Conservation (phyloP, 37 sponge, comb jelly and placozoan species). For the Cladorhizidae sp. region DNA sequence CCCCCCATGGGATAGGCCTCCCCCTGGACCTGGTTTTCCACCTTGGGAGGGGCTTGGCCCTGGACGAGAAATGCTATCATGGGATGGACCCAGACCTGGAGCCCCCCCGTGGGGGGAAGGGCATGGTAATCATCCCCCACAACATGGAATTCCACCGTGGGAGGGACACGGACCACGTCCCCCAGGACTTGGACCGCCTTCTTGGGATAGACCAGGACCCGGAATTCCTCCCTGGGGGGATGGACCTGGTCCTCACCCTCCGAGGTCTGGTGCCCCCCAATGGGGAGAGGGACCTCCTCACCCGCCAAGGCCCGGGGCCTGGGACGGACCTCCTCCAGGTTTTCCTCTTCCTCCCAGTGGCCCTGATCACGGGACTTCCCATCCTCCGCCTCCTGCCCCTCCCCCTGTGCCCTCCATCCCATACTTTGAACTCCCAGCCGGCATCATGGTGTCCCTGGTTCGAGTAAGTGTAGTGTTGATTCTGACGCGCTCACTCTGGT, state of each 20-base stretch:
- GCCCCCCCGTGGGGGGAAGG: too few species aligned
- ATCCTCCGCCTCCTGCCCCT: constrained; percentile 39
- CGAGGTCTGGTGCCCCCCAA: constrained; percentile 5
- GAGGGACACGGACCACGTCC: too few species aligned
- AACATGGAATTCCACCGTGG: too few species aligned
- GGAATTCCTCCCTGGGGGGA: not conserved
- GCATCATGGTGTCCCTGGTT: constrained; percentile 85
- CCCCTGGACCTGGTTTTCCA: constrained; percentile 20
- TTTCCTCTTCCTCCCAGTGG: constrained; percentile 28
- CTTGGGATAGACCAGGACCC: not conserved
- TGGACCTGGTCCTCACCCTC: not conserved
- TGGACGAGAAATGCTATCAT: constrained; percentile 1
- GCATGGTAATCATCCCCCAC: too few species aligned
- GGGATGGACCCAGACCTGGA: too few species aligned
- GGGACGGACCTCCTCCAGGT: constrained; percentile 5
- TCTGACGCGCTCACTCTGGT: too few species aligned
- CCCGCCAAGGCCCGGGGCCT: constrained; percentile 1
- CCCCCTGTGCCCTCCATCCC: constrained; percentile 68
- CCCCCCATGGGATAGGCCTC: constrained; percentile 28
- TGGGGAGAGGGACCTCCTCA: constrained; percentile 9
- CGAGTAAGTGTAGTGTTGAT: constrained; percentile 59
- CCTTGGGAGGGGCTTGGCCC: constrained; percentile 16
- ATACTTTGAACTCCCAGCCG: constrained; percentile 98
- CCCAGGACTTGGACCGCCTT: not conserved
- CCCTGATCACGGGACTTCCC: constrained; percentile 8